Evolutionary conservation across 1,140 invertebrate species (phyloP).

Genomic region (Phenacoccus solenopsis): DNA sequence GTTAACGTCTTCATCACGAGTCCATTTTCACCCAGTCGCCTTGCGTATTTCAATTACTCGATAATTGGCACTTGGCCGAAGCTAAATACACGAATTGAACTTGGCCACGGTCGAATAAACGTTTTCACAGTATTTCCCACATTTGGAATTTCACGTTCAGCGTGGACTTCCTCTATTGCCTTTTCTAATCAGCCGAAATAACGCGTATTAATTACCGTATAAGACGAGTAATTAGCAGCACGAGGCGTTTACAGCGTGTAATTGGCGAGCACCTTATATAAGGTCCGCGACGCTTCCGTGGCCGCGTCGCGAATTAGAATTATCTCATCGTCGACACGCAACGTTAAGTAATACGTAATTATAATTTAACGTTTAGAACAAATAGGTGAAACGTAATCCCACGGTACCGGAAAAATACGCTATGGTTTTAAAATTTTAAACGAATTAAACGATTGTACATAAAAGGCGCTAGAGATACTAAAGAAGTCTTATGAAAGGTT

Average conservation of each 20-base stretch:
- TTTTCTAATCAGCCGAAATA: too few species aligned
- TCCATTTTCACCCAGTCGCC: too few species aligned
- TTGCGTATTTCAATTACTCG: too few species aligned
- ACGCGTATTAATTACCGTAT: too few species aligned
- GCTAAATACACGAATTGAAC: background rate
- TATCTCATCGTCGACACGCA: background rate
- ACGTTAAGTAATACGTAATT: background rate
- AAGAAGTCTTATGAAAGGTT: background rate
- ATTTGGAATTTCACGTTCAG: too few species aligned
- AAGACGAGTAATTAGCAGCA: too few species aligned
- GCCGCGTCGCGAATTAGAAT: background rate
- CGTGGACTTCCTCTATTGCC: too few species aligned
- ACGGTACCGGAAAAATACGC: background rate
- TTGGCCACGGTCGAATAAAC: background rate
- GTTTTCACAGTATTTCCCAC: too few species aligned
- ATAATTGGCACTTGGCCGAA: background rate
- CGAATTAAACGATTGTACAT: background rate
- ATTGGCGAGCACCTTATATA: background rate
- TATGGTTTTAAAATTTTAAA: background rate
- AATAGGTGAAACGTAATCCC: constrained; percentile 1
- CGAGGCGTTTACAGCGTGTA: too few species aligned
- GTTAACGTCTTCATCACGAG: too few species aligned
- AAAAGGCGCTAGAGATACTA: too few species aligned
- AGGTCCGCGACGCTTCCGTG: background rate
- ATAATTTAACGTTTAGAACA: background rate